phyloP scores from a whole-genome alignment of 2,888 invertebrate genomes.

The Tridacna gigas region DNA sequence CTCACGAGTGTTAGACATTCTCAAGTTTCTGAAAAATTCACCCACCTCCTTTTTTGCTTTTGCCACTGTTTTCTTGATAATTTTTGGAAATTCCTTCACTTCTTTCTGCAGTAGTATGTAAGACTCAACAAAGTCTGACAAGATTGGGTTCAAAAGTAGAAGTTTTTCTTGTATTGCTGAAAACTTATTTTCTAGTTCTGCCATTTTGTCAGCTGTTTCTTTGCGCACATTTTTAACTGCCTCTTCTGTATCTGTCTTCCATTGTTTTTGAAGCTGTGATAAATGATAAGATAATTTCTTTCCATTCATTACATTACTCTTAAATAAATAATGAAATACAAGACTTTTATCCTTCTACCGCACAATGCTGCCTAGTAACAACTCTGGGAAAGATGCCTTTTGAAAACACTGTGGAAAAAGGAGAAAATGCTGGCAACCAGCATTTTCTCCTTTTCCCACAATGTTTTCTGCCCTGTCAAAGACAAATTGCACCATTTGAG shows the following conservation, averaged over 20 bases:
- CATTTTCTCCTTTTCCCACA: neutral
- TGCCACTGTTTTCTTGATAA: slow-evolving; percentile 66
- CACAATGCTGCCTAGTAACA: neutral
- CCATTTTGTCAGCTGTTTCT: slow-evolving; percentile 55
- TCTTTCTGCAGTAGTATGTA: slow-evolving; percentile 71
- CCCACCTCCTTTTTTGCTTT: slow-evolving; percentile 72
- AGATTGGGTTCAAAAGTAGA: slow-evolving; percentile 57
- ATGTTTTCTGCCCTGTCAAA: no score
- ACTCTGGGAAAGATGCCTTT: neutral
- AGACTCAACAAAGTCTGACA: slow-evolving; percentile 69
- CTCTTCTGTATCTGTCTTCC: slow-evolving; percentile 48
- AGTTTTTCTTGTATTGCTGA: slow-evolving; percentile 53
- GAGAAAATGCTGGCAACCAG: neutral
- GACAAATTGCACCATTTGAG: no score
- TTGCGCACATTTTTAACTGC: slow-evolving; percentile 52
- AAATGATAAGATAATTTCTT: neutral
- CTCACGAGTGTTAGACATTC: no score
- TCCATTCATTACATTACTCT: neutral
- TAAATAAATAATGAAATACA: neutral
- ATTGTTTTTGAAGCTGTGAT: slow-evolving; percentile 40
- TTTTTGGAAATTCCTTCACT: slow-evolving; percentile 70
- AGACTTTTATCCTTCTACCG: neutral
- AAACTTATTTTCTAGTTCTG: slow-evolving; percentile 62
- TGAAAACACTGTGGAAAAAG: neutral
- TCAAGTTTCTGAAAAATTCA: neutral